Evolutionary conservation across 2,888 invertebrate genomes (phyloP).

Genomic region (Nomada hirtipes): DNA sequence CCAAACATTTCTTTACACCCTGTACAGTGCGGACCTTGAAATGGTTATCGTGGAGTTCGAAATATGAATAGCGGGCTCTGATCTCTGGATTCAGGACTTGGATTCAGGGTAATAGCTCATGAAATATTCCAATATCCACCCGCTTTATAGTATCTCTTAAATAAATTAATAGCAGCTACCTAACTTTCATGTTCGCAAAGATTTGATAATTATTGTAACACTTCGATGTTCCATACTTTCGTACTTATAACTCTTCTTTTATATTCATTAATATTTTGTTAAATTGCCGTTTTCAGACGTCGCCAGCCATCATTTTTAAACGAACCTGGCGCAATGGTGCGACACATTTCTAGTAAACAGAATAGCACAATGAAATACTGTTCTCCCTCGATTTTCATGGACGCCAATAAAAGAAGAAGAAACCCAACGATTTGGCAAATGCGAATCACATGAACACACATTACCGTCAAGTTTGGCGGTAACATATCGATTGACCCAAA

Average conservation of each 20-base stretch:
- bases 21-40: not conserved
- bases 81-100: not conserved
- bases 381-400: conserved; percentile 15
- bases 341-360: not conserved
- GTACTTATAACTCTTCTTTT: too few species aligned
- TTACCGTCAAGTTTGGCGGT: conserved; percentile 28
- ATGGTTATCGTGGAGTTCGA: not conserved
- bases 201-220: too few species aligned
- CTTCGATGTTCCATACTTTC: too few species aligned
- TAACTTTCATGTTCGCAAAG: too few species aligned
- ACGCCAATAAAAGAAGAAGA: not conserved
- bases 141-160: too few species aligned
- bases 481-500: conserved; percentile 55
- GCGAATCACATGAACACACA: conserved; percentile 15
- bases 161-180: too few species aligned
- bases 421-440: conserved; percentile 28
- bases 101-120: too few species aligned
- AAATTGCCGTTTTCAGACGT: too few species aligned
- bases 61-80: not conserved
- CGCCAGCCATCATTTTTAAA: not conserved
- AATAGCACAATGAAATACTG: too few species aligned
- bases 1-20: too few species aligned
- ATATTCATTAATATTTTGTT: too few species aligned
- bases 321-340: not conserved
- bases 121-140: too few species aligned